A percentile compares a stretch with the other conserved stretches of the same genome.
Evolutionary conservation across 1,140 invertebrate species (phyloP).

Genomic region (Philopotamus ludificatus): DNA sequence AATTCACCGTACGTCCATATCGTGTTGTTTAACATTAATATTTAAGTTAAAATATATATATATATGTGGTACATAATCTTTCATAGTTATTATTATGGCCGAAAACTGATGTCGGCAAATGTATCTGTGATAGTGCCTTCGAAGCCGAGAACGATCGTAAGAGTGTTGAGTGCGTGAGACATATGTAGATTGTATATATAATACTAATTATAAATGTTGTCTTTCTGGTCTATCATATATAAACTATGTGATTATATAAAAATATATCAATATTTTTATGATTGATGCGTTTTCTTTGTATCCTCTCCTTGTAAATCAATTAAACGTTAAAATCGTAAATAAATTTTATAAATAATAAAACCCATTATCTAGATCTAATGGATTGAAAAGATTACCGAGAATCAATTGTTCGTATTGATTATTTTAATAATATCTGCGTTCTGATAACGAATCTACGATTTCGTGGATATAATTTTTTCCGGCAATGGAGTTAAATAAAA

Average conservation of each 20-base stretch:
- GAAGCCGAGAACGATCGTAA: conserved; percentile 19
- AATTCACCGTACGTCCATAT: background rate
- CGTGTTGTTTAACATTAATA: background rate
- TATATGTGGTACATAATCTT: background rate
- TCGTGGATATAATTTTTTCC: too few species aligned
- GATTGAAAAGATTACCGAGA: too few species aligned
- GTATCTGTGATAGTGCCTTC: conserved; percentile 42
- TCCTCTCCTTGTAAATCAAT: too few species aligned
- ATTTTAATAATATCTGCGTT: too few species aligned
- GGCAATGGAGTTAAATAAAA: too few species aligned
- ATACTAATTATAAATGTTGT: conserved; percentile 18
- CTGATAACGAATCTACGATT: too few species aligned
- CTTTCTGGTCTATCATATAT: background rate
- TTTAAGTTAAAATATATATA: background rate
- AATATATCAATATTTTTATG: conserved; percentile 36
- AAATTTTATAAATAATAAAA: too few species aligned
- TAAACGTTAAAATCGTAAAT: too few species aligned
- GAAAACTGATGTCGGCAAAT: conserved; percentile 14
- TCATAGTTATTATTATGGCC: background rate
- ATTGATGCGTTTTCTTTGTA: too few species aligned
- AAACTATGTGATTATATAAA: conserved; percentile 18
- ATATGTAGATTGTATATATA: conserved; percentile 10
- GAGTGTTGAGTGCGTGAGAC: background rate
- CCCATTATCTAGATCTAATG: too few species aligned
- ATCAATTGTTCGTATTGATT: too few species aligned